These are phyloP conservation scores for Melanotus villosus DNA, from an alignment of 2,888 invertebrate genomes.

Conservation along the genomic window DNA sequence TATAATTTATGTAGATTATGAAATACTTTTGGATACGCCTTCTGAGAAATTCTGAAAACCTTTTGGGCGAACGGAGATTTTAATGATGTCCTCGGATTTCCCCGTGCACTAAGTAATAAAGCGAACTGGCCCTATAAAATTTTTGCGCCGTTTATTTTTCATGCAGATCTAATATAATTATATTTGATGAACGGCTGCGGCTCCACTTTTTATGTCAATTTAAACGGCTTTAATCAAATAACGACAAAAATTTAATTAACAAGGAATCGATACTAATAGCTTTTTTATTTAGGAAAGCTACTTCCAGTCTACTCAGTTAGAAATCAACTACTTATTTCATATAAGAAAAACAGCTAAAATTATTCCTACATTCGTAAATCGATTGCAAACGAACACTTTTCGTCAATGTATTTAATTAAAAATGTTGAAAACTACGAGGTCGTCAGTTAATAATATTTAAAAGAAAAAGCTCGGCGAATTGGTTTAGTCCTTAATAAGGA, in stretches of 20 bases:
- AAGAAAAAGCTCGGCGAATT: too few species aligned
- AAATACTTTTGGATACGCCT: constrained; percentile 36
- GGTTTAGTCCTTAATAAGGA: too few species aligned
- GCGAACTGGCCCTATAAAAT: constrained; percentile 40
- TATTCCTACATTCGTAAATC: too few species aligned
- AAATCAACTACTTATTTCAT: neutral
- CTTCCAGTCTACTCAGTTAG: neutral
- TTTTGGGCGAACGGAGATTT: constrained; percentile 38
- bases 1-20: constrained; percentile 46
- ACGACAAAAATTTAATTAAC: constrained; percentile 36
- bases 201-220: constrained; percentile 46
- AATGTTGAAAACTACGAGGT: constrained; percentile 2
- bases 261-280: constrained; percentile 33
- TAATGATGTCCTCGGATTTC: constrained; percentile 36
- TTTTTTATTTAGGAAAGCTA: constrained; percentile 28
- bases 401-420: too few species aligned
- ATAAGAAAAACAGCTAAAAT: too few species aligned
- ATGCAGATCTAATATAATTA: constrained; percentile 46
- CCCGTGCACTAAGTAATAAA: constrained; percentile 38
- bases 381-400: too few species aligned
- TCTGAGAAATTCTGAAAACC: constrained; percentile 30
- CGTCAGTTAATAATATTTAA: too few species aligned
- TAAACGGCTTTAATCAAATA: constrained; percentile 48
- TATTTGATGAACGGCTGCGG: constrained; percentile 41
- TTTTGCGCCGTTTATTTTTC: constrained; percentile 42